A percentile compares a stretch with the other conserved stretches of the same genome.
phyloP scores from a whole-genome alignment of 2,113 vertebrate species.

The Capreolus pygargus region DNA sequence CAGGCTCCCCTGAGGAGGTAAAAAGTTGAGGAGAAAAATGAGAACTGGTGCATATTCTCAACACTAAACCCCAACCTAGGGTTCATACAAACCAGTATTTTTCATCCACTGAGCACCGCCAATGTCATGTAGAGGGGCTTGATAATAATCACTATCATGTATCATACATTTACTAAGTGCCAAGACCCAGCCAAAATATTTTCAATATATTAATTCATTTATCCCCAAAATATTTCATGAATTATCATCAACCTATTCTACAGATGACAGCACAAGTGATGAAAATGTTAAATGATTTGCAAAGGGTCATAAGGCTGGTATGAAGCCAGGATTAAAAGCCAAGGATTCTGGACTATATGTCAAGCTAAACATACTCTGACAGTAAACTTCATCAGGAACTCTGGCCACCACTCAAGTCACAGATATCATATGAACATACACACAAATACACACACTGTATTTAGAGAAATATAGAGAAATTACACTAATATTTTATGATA shows the following conservation, averaged over 20 bases:
- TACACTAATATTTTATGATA: neutral
- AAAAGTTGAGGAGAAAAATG: neutral
- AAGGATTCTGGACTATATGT: neutral
- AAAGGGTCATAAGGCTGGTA: neutral
- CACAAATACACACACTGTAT: neutral
- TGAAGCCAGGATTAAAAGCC: neutral
- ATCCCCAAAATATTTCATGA: neutral
- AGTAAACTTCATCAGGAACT: neutral
- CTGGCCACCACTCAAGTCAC: neutral
- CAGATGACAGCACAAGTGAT: neutral
- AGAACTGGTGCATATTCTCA: neutral
- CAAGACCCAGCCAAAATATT: neutral
- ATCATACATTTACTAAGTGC: neutral
- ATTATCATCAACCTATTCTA: neutral
- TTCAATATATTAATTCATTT: neutral
- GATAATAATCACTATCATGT: neutral
- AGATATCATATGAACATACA: neutral
- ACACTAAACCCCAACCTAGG: neutral
- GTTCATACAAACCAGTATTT: neutral
- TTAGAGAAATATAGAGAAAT: neutral
- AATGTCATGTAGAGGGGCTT: neutral
- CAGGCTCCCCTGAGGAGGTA: neutral
- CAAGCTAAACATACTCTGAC: neutral
- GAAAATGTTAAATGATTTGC: neutral
- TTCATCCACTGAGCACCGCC: neutral